Percentiles rank a stretch among this genome's conserved stretches.
Conservation (phyloP, 2,113 vertebrate genomes). For the Tinamus guttatus region DNA sequence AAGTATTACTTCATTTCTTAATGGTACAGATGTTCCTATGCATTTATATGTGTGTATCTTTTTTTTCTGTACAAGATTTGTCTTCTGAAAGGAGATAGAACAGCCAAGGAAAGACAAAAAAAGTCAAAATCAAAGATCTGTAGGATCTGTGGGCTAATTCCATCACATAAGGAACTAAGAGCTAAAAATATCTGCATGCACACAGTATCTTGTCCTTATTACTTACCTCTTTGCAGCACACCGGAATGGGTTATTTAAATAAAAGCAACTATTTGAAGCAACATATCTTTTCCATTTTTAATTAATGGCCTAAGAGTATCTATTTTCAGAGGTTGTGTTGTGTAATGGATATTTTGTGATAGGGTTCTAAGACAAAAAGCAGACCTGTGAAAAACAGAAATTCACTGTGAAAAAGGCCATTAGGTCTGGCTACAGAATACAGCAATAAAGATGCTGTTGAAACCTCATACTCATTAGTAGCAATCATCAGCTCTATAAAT, state of each 20-base stretch:
- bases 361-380: neutral
- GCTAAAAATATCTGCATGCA: neutral
- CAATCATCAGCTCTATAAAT: conserved; percentile 29
- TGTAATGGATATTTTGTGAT: neutral
- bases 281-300: neutral
- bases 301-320: neutral
- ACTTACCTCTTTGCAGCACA: neutral
- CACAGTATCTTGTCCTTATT: neutral
- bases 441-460: neutral
- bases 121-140: neutral
- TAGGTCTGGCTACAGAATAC: neutral
- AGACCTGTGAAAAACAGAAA: neutral
- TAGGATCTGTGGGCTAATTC: neutral
- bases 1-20: neutral
- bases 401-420: neutral
- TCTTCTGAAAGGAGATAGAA: neutral
- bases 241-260: neutral
- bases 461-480: neutral
- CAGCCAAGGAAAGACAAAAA: neutral
- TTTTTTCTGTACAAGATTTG: neutral
- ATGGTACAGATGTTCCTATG: neutral
- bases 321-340: neutral
- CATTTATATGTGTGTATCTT: neutral
- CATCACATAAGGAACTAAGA: neutral
- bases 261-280: neutral